These are phyloP conservation scores for Distichodus sexfasciatus DNA, from an alignment of 2,797 vertebrate genomes.

Conservation along the genomic window DNA sequence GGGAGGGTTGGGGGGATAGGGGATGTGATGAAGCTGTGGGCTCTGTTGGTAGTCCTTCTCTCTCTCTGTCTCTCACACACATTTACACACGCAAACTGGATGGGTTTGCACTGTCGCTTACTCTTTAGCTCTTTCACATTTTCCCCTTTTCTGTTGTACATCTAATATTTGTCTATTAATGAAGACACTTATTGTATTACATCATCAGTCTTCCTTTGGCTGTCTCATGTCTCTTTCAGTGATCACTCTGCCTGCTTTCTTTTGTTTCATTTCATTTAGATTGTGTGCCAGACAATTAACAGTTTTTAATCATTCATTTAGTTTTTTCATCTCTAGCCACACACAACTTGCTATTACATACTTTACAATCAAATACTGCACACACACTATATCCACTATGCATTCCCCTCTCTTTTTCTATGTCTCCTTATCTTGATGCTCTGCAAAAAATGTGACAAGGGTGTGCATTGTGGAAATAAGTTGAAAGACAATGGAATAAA, in stretches of 20 bases:
- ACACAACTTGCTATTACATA: too few relatives aligned
- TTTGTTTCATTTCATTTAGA: constrained; percentile 33
- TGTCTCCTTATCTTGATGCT: constrained; percentile 67
- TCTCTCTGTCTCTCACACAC: constrained; percentile 46
- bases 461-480: constrained; percentile 74
- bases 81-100: constrained; percentile 38
- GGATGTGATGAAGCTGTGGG: constrained; percentile 61
- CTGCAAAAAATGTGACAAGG: constrained; percentile 68
- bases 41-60: constrained; percentile 72
- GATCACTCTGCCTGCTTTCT: neutral
- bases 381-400: constrained; percentile 17
- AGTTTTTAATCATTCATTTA: too few relatives aligned
- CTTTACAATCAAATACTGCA: constrained; percentile 29
- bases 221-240: neutral
- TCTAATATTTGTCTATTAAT: constrained; percentile 40
- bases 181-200: constrained; percentile 24
- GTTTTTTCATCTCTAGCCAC: too few relatives aligned
- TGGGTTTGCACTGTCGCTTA: constrained; percentile 44
- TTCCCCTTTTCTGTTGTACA: neutral
- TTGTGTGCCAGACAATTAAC: too few relatives aligned
- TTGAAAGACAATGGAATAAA: constrained; percentile 45
- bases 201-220: neutral
- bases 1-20: constrained; percentile 27
- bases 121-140: constrained; percentile 19
- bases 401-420: constrained; percentile 35